Conservation (phyloP, 2,888 invertebrate species). For the Bellardia pandia region DNA sequence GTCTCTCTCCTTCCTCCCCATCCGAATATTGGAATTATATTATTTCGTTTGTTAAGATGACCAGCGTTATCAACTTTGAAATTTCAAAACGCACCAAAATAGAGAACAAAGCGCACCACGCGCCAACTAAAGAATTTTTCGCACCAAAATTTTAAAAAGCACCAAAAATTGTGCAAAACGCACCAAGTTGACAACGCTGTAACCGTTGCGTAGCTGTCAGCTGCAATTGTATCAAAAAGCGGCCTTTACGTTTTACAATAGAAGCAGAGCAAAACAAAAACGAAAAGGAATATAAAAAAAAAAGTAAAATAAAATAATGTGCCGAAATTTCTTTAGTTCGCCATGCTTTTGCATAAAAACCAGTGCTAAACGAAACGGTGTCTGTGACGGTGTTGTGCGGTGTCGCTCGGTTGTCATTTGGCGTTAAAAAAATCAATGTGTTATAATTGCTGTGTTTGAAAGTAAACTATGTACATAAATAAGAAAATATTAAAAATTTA, state of each 20-base stretch:
- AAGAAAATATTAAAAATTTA: neutral
- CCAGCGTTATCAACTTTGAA: too few species aligned
- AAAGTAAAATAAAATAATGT: constrained; percentile 33
- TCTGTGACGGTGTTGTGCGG: constrained; percentile 57
- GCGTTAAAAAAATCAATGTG: constrained; percentile 21
- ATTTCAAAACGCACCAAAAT: too few species aligned
- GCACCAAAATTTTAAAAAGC: too few species aligned
- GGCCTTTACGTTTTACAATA: neutral
- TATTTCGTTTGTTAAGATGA: too few species aligned
- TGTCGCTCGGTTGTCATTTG: constrained; percentile 46
- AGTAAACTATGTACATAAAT: constrained; percentile 6
- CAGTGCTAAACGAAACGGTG: constrained; percentile 61
- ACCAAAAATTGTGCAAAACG: too few species aligned
- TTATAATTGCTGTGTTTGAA: constrained; percentile 9
- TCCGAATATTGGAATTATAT: too few species aligned
- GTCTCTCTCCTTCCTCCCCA: too few species aligned
- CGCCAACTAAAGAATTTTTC: too few species aligned
- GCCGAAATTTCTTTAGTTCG: constrained; percentile 53
- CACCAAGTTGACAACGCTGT: too few species aligned
- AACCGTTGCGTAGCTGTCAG: too few species aligned
- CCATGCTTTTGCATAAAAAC: constrained; percentile 57
- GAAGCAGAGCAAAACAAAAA: constrained; percentile 16
- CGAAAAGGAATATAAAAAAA: neutral
- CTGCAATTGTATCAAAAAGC: too few species aligned
- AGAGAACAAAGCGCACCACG: too few species aligned